Evolutionary conservation across 2,113 vertebrate genomes (phyloP).

Genomic region (Corydoras sp.): DNA sequence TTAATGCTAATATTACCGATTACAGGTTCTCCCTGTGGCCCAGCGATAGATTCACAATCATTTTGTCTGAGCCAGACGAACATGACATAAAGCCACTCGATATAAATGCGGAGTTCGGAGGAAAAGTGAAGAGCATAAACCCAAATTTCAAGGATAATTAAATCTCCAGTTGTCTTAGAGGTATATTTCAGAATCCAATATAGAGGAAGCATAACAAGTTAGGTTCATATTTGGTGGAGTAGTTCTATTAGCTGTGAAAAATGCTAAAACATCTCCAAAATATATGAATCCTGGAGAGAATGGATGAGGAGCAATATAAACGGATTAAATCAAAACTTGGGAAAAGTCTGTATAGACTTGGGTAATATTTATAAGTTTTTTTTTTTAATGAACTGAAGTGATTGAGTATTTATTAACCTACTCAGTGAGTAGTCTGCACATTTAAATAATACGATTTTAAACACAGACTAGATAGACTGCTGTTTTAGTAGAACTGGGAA

Average conservation of each 20-base stretch:
- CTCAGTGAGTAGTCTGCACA: no score
- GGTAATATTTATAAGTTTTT: no score
- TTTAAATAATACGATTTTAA: no score
- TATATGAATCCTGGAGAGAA: slow-evolving; percentile 24
- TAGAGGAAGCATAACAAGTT: slow-evolving; percentile 24
- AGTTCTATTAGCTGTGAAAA: slow-evolving; percentile 28
- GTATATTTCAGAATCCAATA: slow-evolving; percentile 18
- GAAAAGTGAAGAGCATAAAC: background rate
- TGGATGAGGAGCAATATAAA: slow-evolving; percentile 20
- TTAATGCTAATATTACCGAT: no score
- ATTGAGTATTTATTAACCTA: no score
- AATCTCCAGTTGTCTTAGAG: slow-evolving; percentile 17
- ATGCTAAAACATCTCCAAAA: slow-evolving; percentile 6
- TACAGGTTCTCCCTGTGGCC: no score
- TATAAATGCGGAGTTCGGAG: background rate
- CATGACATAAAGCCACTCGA: background rate
- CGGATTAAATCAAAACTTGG: slow-evolving; percentile 13
- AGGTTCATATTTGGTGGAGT: slow-evolving; percentile 31
- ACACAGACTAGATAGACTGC: no score
- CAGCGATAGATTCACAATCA: no score
- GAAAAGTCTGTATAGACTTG: background rate
- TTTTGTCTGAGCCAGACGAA: background rate
- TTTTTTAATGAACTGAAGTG: no score
- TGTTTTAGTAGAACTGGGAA: no score
- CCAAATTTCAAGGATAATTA: slow-evolving; percentile 20